Percentiles rank a stretch among this genome's conserved stretches.
phyloP scores from a whole-genome alignment of 2,888 invertebrate genomes.

The Chymomyza amoena region DNA sequence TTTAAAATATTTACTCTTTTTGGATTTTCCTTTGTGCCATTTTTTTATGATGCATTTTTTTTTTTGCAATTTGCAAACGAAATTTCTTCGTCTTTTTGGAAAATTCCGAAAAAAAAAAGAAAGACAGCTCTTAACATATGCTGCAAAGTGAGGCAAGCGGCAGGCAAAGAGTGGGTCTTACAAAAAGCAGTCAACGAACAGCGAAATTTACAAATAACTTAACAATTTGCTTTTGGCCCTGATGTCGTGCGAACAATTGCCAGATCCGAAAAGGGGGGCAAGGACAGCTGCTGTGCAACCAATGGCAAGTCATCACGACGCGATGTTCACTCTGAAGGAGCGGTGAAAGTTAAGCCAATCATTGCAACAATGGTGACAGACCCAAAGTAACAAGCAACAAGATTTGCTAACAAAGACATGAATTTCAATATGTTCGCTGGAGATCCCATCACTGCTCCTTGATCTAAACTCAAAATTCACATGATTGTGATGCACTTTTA shows the following conservation, averaged over 20 bases:
- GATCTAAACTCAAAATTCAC: neutral
- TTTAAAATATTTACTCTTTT: constrained; percentile 39
- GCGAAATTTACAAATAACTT: constrained; percentile 68
- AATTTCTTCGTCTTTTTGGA: neutral
- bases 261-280: neutral
- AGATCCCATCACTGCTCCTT: neutral
- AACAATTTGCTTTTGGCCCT: constrained; percentile 69
- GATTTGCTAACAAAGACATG: constrained; percentile 67
- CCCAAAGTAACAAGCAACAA: constrained; percentile 45
- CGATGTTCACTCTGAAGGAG: constrained; percentile 33
- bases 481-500: neutral
- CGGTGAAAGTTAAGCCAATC: constrained; percentile 72
- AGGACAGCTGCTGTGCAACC: neutral
- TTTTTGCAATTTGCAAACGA: constrained; percentile 4
- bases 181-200: constrained; percentile 40
- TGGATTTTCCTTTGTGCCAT: neutral
- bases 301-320: constrained; percentile 62
- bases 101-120: neutral
- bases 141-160: neutral
- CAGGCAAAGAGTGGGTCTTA: neutral
- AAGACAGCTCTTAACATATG: neutral
- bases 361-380: constrained; percentile 52
- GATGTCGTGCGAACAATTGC: constrained; percentile 8
- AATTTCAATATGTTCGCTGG: constrained; percentile 54
- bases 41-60: constrained; percentile 53